Evolutionary conservation across 2,888 invertebrate species (phyloP), one percentile per base, ranked within the genome.

Genomic region (Rosalia funebris): DNA sequence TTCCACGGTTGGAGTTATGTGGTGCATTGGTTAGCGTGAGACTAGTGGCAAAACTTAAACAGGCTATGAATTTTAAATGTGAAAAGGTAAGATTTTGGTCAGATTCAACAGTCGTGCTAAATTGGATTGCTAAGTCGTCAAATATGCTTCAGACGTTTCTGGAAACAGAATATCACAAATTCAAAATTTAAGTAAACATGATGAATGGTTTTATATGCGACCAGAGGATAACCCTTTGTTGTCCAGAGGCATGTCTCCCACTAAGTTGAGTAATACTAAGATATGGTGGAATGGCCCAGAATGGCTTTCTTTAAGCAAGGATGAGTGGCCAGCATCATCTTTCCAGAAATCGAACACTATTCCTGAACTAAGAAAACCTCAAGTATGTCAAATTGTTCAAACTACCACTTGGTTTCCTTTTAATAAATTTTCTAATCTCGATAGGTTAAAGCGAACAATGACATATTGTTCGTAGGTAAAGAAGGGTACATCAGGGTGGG

Each of bases 281-380:
- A 2, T 34, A 39, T 61, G 44, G 44, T 61, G 61, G 57, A 56
- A 52, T 31, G 52, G 61, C 10, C 61, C 57, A 10, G 14, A 9
- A 19, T 60, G 60, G 60, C 41, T 56, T 9, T 2, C n/a, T n/a
- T n/a, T 10, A 1, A 12, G 12, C 9, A 15, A 20, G 11, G 12
- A 16, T 2, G 9, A 11, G 10, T 25, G 46, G 31, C 46, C 46
- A 46, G 19, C 1, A 19, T 31, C 31, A 25, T 25, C 9, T n/a
- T 16, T 25, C 5, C n/a, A 31, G n/a, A 11, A 3, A 11, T 12
- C 14, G 17, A 14, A 46, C 15, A 12, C 3, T 12, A 1, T 46
- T n/a, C 50, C 16, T n/a, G 37, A 50, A 15, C 15, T 50, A 36
- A 50, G 16, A 50, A 11, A 16, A 15, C 10, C 9, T 12, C 11